Evolutionary conservation across 2,113 vertebrate genomes (phyloP).

Genomic region (Mirounga angustirostris): DNA sequence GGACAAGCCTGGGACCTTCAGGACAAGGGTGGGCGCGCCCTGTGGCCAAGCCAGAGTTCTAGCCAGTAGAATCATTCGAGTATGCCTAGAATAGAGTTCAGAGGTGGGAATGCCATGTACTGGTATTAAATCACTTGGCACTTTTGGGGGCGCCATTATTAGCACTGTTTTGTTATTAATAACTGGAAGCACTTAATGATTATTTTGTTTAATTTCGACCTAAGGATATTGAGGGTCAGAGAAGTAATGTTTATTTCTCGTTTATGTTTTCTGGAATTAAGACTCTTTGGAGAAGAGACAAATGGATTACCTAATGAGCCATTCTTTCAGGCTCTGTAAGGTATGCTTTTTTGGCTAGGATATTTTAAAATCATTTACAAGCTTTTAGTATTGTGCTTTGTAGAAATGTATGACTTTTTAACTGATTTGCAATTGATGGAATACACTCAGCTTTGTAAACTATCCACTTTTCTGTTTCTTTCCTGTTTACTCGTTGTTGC

Average conservation of each 20-base stretch:
- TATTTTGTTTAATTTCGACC: constrained; percentile 60
- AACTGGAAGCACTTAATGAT: constrained; percentile 88
- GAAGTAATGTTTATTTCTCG: constrained; percentile 58
- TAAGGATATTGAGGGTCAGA: constrained; percentile 67
- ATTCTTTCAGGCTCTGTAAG: constrained; percentile 76
- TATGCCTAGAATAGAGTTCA: neutral
- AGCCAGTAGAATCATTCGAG: neutral
- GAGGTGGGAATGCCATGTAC: neutral
- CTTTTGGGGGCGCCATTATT: constrained; percentile 63
- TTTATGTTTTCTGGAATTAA: constrained; percentile 66
- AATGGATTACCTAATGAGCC: constrained; percentile 48
- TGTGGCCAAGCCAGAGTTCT: neutral
- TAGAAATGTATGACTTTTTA: constrained; percentile 70
- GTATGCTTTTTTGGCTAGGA: constrained; percentile 52
- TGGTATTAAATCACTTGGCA: constrained; percentile 58
- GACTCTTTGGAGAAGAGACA: constrained; percentile 58
- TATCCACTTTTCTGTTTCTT: constrained; percentile 59
- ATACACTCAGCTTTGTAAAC: constrained; percentile 81
- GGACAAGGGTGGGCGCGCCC: neutral
- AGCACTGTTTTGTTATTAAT: constrained; percentile 77
- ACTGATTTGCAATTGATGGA: constrained; percentile 81
- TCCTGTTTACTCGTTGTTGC: constrained; percentile 79
- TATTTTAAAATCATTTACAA: constrained; percentile 78
- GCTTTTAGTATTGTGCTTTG: constrained; percentile 78
- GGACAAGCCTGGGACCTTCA: constrained; percentile 47